Percentiles rank a stretch among this genome's conserved stretches.
These are phyloP conservation scores for Panagrolaimus sp. DNA, from an alignment of 1,140 invertebrate genomes.

Conservation along the genomic window DNA sequence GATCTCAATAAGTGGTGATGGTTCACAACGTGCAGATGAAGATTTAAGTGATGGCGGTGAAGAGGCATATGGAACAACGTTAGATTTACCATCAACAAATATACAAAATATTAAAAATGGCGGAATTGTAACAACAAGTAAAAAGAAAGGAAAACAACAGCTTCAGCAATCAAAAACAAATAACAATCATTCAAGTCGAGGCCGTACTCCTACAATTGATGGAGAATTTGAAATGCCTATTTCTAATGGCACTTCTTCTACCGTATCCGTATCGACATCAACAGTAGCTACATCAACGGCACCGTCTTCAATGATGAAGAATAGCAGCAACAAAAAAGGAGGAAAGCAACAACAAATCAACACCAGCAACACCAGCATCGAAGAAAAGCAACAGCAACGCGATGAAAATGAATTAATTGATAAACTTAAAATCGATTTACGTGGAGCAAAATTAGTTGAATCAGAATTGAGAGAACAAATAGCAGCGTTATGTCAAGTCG, in stretches of 20 bases:
- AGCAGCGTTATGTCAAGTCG: neutral
- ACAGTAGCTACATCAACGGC: neutral
- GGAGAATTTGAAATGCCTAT: neutral
- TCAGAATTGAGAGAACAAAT: conserved; percentile 6
- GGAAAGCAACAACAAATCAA: too few relatives aligned
- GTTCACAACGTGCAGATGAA: too few relatives aligned
- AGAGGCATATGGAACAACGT: neutral
- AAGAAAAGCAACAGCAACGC: conserved; percentile 1
- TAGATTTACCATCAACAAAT: neutral
- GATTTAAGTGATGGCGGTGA: too few relatives aligned
- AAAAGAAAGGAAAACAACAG: conserved; percentile 7
- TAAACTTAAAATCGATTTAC: neutral
- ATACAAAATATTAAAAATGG: neutral
- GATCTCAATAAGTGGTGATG: too few relatives aligned
- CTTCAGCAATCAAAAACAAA: neutral
- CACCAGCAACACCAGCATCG: neutral
- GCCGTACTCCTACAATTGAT: neutral
- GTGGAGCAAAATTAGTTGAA: conserved; percentile 9
- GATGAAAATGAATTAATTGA: neutral
- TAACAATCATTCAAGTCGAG: neutral
- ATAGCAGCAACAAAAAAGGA: too few relatives aligned
- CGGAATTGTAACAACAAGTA: neutral
- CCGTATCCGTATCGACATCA: too few relatives aligned
- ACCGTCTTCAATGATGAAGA: too few relatives aligned
- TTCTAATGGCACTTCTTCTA: neutral